phyloP scores from a whole-genome alignment of 1,140 invertebrate species.

The Drosophila takahashii region DNA sequence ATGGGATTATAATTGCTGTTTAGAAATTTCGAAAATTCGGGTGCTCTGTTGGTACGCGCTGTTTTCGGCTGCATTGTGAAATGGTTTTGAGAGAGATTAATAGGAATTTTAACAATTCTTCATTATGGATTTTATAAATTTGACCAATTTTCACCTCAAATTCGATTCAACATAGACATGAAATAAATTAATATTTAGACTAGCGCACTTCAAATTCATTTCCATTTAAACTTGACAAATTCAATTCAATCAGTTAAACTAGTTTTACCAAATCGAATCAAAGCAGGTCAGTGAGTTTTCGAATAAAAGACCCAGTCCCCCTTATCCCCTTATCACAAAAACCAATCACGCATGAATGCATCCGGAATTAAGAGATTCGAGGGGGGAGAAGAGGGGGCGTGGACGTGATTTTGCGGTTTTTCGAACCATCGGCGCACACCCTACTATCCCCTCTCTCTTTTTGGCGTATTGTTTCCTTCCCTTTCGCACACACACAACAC shows the following conservation, averaged over 20 bases:
- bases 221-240: slow-evolving; percentile 1
- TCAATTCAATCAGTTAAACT: slow-evolving; percentile 7
- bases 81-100: too few species aligned
- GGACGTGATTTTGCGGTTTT: slow-evolving; percentile 49
- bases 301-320: slow-evolving; percentile 12
- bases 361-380: slow-evolving; percentile 20
- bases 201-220: slow-evolving; percentile 1
- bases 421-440: slow-evolving; percentile 17
- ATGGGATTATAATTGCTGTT: slow-evolving; percentile 25
- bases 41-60: not conserved
- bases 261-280: slow-evolving; percentile 30
- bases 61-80: not conserved
- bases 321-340: slow-evolving; percentile 38
- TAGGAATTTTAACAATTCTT: too few species aligned
- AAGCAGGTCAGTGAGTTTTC: slow-evolving; percentile 29
- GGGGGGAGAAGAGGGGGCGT: slow-evolving; percentile 1
- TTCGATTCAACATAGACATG: not conserved
- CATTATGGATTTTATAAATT: too few species aligned
- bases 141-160: too few species aligned
- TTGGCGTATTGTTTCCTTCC: slow-evolving; percentile 2
- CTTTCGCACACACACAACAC: not conserved
- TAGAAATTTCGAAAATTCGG: not conserved
- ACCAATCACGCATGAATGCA: slow-evolving; percentile 49
- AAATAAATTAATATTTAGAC: not conserved
- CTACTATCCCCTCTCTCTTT: slow-evolving; percentile 2